Conservation (phyloP, 1,140 invertebrate genomes). For the Centruroides sculpturatus region DNA sequence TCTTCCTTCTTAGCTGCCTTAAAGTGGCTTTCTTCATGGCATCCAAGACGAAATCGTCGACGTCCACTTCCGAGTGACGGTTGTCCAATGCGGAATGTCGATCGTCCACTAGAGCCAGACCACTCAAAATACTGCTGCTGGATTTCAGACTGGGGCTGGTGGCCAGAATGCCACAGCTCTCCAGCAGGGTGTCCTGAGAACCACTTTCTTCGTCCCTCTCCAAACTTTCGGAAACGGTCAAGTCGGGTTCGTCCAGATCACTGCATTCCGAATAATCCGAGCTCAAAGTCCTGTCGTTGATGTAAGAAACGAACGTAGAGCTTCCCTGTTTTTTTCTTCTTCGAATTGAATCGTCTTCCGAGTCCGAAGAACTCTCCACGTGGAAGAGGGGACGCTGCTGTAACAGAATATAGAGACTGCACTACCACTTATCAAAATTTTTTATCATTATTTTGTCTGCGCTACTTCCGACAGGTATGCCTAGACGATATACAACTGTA, state of each 20-base stretch:
- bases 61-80: conserved; percentile 9
- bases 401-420: conserved; percentile 10
- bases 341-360: conserved; percentile 12
- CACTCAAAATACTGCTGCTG: neutral
- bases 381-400: conserved; percentile 7
- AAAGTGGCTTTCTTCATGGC: conserved; percentile 20
- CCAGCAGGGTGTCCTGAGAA: conserved; percentile 17
- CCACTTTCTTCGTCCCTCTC: conserved; percentile 1
- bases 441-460: no score
- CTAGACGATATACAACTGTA: no score
- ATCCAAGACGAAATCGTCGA: conserved; percentile 22
- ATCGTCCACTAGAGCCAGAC: conserved; percentile 9
- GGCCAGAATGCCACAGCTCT: conserved; percentile 24
- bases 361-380: conserved; percentile 14
- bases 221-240: conserved; percentile 9
- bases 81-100: neutral
- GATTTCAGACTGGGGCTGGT: conserved; percentile 11
- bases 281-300: conserved; percentile 24
- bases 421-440: no score
- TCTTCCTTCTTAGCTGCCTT: conserved; percentile 14
- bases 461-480: no score
- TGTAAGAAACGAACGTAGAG: conserved; percentile 7
- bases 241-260: conserved; percentile 22
- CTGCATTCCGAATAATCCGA: conserved; percentile 26
- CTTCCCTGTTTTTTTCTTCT: conserved; percentile 6